Evolutionary conservation across 2,888 invertebrate genomes (phyloP).

Genomic region (Dusona sp.): DNA sequence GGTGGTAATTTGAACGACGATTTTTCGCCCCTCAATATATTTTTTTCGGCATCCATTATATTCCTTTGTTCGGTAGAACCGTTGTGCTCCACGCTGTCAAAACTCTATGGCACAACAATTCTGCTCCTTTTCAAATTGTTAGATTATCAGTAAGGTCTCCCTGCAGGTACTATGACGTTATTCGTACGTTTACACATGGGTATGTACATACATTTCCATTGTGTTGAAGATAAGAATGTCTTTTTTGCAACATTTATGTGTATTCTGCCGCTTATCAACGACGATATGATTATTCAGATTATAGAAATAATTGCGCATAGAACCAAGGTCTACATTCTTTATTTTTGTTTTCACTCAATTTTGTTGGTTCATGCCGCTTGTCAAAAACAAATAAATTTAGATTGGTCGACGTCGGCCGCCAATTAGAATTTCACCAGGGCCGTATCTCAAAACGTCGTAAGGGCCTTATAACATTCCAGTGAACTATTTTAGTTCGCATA

Average conservation of each 20-base stretch:
- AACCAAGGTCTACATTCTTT: not conserved
- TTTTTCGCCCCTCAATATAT: conserved; percentile 75
- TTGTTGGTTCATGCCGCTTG: not conserved
- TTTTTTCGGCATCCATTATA: conserved; percentile 72
- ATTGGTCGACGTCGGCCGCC: not conserved
- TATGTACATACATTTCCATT: too few species aligned
- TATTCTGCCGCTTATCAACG: not conserved
- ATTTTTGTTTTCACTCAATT: not conserved
- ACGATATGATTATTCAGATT: not conserved
- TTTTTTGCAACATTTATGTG: not conserved
- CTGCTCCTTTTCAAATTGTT: not conserved
- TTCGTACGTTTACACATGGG: not conserved
- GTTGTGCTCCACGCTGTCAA: not conserved
- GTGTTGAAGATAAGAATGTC: too few species aligned
- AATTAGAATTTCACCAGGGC: not conserved
- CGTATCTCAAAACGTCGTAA: not conserved
- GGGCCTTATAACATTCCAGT: not conserved
- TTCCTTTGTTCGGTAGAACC: not conserved
- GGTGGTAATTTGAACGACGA: conserved; percentile 56
- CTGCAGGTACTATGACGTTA: not conserved
- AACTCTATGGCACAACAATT: not conserved
- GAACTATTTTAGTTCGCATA: too few species aligned
- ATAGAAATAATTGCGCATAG: not conserved
- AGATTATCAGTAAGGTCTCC: conserved; percentile 12
- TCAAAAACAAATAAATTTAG: not conserved